phyloP scores from a whole-genome alignment of 2,113 vertebrate genomes.

The Hippotragus niger region DNA sequence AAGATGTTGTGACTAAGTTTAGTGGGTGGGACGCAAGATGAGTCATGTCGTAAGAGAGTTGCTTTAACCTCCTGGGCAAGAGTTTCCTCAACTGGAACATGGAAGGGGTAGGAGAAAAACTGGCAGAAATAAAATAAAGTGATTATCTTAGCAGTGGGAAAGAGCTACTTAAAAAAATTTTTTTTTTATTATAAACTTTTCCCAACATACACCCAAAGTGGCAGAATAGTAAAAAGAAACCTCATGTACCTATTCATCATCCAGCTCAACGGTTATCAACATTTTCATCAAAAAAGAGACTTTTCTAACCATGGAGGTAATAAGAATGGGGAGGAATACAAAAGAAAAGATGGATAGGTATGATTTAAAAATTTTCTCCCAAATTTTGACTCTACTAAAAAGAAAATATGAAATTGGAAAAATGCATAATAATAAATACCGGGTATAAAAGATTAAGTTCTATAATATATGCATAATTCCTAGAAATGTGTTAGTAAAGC shows the following conservation, averaged over 20 bases:
- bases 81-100: neutral
- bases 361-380: neutral
- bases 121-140: neutral
- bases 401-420: neutral
- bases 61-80: neutral
- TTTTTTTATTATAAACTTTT: neutral
- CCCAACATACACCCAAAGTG: neutral
- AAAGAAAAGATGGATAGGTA: neutral
- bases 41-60: neutral
- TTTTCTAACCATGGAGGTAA: neutral
- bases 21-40: neutral
- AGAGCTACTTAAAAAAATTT: rapidly evolving
- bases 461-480: neutral
- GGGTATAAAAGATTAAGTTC: neutral
- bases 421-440: neutral
- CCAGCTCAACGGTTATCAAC: neutral
- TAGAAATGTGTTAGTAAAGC: neutral
- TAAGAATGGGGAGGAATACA: neutral
- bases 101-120: neutral
- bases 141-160: neutral
- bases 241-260: neutral
- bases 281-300: constrained; percentile 1
- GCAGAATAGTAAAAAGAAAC: neutral
- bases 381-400: neutral
- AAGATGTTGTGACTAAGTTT: neutral